A percentile compares a stretch with the other conserved stretches of the same genome.
These are phyloP conservation scores for Ditula angustiorana DNA, from an alignment of 2,888 invertebrate species.

Conservation along the genomic window DNA sequence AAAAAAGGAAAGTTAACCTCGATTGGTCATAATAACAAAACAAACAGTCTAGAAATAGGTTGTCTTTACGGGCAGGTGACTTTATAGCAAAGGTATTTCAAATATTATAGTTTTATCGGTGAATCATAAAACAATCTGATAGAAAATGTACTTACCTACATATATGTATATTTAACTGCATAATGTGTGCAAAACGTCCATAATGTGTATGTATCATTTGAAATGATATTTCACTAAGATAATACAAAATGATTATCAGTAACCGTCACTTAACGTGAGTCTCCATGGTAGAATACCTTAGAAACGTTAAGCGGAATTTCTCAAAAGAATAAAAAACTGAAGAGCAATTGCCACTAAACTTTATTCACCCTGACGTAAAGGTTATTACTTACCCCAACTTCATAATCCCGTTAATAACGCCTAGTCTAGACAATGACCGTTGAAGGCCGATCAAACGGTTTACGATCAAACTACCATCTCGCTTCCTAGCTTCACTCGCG, in stretches of 20 bases:
- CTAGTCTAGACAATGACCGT: constrained; percentile 27
- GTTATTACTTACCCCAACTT: constrained; percentile 27
- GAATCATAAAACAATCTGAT: not conserved
- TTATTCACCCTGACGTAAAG: constrained; percentile 16
- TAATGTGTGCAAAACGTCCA: too few relatives aligned
- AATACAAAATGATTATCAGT: too few relatives aligned
- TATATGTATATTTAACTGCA: too few relatives aligned
- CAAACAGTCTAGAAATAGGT: not conserved
- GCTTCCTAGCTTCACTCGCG: not conserved
- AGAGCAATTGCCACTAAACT: not conserved
- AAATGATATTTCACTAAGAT: too few relatives aligned
- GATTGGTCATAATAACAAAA: not conserved
- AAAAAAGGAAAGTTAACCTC: too few relatives aligned
- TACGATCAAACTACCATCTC: constrained; percentile 1
- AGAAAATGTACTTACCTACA: too few relatives aligned
- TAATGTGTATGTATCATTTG: too few relatives aligned
- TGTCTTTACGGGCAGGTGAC: not conserved
- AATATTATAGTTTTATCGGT: constrained; percentile 1
- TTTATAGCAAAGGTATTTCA: not conserved
- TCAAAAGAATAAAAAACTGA: not conserved
- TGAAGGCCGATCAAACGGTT: constrained; percentile 25
- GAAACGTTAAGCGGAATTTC: not conserved
- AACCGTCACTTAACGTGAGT: not conserved
- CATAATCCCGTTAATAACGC: constrained; percentile 19
- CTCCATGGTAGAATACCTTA: not conserved